Evolutionary conservation across 2,113 vertebrate species (phyloP), one percentile per base, ranked within the genome.

Genomic region (Nannobrachium achirus): DNA sequence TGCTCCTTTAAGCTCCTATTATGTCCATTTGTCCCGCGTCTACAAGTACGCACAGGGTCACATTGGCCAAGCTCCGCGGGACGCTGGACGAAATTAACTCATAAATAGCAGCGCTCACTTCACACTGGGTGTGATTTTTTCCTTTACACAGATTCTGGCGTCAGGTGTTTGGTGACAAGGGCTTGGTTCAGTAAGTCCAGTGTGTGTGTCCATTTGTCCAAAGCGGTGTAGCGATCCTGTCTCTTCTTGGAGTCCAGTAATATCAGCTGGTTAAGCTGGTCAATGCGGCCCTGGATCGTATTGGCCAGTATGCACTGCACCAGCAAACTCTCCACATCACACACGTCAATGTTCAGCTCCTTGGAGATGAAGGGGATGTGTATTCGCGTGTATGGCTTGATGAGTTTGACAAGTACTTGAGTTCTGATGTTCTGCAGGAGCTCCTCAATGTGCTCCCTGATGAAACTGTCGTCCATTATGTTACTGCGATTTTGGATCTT

Each of bases 131-230:
- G n/a, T 25, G 25, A 25, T 25, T 25, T 25, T 25, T 25, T 5
- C 6, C 25, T 33, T 33, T 33, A 33, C 25, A 33, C 6, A 33
- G 25, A 4, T 3, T 33, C 25, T 33, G 25, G 25, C 25, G 25
- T 33, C 25, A 33, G 3, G 25, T 33, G 25, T 33, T 99, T 99
- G 93, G 97, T 98, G 92, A 98, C 97, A 92, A 99, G 96, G 84
- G 97, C 97, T 92, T 98, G 98, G 93, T 99, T 99, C 91, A 98
- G 96, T 85, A 96, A 96, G 92, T 98, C 98, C 86, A 99, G 95
- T 89, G 98, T 96, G 94, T 98, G 98, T 93, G 96, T 99, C 97
- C 98, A 99, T 98, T 98, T 99, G 94, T 99, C 97, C 94, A 99
- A 93, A 1, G 97, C 96, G 83, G 95, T 96, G 91, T 99, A 99